Percentiles rank a stretch among this genome's conserved stretches.
Conservation (phyloP, 2,888 invertebrate species). For the Caenorhabditis plicata region DNA sequence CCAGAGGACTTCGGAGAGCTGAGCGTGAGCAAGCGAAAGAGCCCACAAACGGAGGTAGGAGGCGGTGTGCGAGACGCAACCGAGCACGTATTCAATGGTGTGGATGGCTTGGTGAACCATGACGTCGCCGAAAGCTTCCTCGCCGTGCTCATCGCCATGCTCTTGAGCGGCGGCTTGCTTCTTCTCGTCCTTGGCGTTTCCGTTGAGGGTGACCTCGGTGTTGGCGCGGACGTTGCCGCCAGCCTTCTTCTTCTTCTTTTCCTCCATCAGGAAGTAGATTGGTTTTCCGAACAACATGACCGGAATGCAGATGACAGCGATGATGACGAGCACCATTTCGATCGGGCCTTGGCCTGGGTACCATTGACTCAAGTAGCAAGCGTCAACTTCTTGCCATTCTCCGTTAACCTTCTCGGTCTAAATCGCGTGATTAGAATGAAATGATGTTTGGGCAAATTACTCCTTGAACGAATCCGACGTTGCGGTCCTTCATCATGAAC, state of each 20-base stretch:
- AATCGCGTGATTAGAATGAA: conserved; percentile 2
- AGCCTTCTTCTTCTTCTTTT: conserved; percentile 56
- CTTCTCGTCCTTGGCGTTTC: conserved; percentile 41
- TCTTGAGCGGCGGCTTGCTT: conserved; percentile 10
- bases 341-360: conserved; percentile 64
- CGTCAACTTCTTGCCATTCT: conserved; percentile 23
- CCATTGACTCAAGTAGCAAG: conserved; percentile 65
- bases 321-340: conserved; percentile 66
- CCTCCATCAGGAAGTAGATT: conserved; percentile 52
- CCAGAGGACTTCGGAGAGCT: conserved; percentile 64
- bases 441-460: conserved; percentile 1
- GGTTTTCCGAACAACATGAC: conserved; percentile 66
- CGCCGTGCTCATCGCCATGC: conserved; percentile 29
- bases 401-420: conserved; percentile 21
- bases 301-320: conserved; percentile 64
- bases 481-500: conserved; percentile 53
- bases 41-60: conserved; percentile 65
- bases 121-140: conserved; percentile 75
- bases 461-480: conserved; percentile 33
- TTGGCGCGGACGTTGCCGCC: conserved; percentile 63
- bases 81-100: conserved; percentile 84
- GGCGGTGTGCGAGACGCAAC: conserved; percentile 97
- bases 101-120: conserved; percentile 78
- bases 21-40: conserved; percentile 62
- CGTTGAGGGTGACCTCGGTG: conserved; percentile 60